Evolutionary conservation across 37 sponge, comb jelly and placozoan species (phyloP).

Genomic region (Hormiphora californensis): DNA sequence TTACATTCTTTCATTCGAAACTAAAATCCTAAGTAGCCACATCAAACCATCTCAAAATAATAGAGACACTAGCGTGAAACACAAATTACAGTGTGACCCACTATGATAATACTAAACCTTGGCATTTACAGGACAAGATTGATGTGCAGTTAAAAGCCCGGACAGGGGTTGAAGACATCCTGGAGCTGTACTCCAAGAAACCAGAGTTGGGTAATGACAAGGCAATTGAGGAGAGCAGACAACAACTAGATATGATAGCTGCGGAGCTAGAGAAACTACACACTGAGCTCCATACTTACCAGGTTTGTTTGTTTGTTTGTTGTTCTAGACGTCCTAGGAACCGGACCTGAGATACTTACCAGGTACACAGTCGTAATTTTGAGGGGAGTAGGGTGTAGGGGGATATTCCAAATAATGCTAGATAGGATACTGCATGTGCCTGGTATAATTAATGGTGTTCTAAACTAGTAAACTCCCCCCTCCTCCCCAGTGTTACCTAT

Average conservation of each 20-base stretch:
- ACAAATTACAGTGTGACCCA: too few relatives aligned
- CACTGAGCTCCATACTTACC: constrained; percentile 3
- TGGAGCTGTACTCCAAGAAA: constrained; percentile 44
- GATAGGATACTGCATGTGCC: neutral
- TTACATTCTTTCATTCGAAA: too few relatives aligned
- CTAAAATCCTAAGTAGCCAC: too few relatives aligned
- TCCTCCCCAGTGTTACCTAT: constrained; percentile 11
- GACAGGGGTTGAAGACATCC: neutral
- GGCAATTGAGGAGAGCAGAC: constrained; percentile 48
- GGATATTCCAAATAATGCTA: too few relatives aligned
- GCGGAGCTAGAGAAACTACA: neutral
- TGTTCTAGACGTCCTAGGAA: neutral
- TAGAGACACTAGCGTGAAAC: too few relatives aligned
- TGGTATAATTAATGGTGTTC: neutral
- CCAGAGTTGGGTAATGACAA: constrained; percentile 18
- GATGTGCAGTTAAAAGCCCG: constrained; percentile 30
- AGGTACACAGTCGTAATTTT: neutral
- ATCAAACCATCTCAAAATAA: too few relatives aligned
- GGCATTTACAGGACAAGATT: neutral
- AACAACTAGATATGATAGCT: neutral
- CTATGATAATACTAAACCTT: too few relatives aligned
- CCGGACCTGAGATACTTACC: neutral
- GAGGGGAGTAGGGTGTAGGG: neutral
- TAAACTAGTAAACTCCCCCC: neutral
- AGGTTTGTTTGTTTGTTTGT: neutral